These are phyloP conservation scores for Xylocampa areola DNA, from an alignment of 2,888 invertebrate species.

Conservation along the genomic window DNA sequence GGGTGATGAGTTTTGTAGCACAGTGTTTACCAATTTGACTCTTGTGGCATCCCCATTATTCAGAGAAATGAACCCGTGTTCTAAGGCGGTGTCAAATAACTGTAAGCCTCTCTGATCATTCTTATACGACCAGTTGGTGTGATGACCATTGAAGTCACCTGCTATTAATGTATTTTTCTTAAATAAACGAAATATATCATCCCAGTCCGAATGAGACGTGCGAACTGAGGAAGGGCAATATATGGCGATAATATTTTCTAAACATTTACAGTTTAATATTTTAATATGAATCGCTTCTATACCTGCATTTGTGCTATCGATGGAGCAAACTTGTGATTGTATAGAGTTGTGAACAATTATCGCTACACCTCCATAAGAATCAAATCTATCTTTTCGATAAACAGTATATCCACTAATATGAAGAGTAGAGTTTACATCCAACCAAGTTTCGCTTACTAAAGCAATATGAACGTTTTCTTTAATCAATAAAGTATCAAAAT, in stretches of 20 bases:
- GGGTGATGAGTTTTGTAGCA: constrained; percentile 18
- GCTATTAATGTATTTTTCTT: not conserved
- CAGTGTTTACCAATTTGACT: constrained; percentile 35
- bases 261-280: not conserved
- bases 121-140: too few relatives aligned
- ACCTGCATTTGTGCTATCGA: not conserved
- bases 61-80: constrained; percentile 27
- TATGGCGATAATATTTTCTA: constrained; percentile 1
- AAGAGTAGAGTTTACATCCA: not conserved
- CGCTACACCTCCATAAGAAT: too few relatives aligned
- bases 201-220: not conserved
- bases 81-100: constrained; percentile 4
- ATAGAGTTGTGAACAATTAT: constrained; percentile 2
- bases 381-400: not conserved
- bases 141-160: too few relatives aligned
- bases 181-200: not conserved
- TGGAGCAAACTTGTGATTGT: not conserved
- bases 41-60: constrained; percentile 39
- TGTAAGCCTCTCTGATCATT: constrained; percentile 3
- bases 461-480: too few relatives aligned
- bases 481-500: too few relatives aligned
- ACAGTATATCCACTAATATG: not conserved
- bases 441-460: constrained; percentile 2
- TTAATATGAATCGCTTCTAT: too few relatives aligned
- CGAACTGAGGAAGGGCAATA: too few relatives aligned